Evolutionary conservation across 1,140 invertebrate species (phyloP).

Genomic region (Bicyclus anynana): DNA sequence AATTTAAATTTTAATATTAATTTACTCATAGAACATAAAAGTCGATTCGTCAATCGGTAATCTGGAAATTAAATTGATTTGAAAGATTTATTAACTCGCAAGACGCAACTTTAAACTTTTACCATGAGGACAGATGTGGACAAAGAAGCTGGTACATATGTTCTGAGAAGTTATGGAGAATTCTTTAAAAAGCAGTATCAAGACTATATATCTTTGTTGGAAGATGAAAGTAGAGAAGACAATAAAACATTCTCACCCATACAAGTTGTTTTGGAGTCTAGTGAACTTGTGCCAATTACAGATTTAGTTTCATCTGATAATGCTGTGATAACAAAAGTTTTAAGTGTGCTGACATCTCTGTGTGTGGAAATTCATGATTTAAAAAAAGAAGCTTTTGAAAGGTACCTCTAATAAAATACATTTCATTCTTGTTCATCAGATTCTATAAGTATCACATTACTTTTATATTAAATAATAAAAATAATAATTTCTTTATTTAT

Average conservation of each 20-base stretch:
- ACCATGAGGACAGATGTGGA: constrained; percentile 47
- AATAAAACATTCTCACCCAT: constrained; percentile 80
- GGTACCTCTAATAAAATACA: constrained; percentile 47
- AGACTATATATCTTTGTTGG: constrained; percentile 37
- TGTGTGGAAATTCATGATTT: constrained; percentile 86
- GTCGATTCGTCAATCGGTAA: too few species aligned
- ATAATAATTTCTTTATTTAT: too few species aligned
- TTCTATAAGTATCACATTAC: too few species aligned
- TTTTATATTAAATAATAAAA: too few species aligned
- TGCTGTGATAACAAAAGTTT: constrained; percentile 87
- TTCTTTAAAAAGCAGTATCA: constrained; percentile 84
- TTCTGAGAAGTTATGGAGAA: constrained; percentile 80
- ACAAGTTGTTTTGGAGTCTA: constrained; percentile 73
- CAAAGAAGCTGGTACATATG: constrained; percentile 57
- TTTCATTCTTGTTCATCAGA: too few species aligned
- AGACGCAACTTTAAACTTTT: too few species aligned
- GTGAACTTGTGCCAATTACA: constrained; percentile 82
- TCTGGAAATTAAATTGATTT: too few species aligned
- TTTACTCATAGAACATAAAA: too few species aligned
- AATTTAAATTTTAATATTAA: too few species aligned
- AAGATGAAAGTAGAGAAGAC: constrained; percentile 34
- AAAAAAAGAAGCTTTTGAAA: constrained; percentile 82
- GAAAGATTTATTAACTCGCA: too few species aligned
- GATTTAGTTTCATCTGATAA: constrained; percentile 89
- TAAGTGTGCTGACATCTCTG: constrained; percentile 87